Evolutionary conservation across 1,140 invertebrate species (phyloP).

Genomic region (Drosophila ogumai): DNA sequence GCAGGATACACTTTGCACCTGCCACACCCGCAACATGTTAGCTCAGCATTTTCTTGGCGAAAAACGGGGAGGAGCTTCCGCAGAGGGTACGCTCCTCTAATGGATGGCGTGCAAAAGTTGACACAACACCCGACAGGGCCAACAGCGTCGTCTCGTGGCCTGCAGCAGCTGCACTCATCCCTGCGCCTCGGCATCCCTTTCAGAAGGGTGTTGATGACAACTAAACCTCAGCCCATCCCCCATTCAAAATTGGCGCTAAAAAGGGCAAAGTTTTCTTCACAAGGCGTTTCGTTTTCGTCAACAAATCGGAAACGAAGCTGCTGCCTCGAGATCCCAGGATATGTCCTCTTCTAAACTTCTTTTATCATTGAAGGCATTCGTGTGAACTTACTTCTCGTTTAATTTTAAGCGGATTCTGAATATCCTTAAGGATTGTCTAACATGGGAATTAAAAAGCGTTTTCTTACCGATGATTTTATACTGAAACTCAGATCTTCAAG

Average conservation of each 20-base stretch:
- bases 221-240: slow-evolving; percentile 10
- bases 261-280: slow-evolving; percentile 77
- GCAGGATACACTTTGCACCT: slow-evolving; percentile 81
- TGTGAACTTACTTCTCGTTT: slow-evolving; percentile 17
- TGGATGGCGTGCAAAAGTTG: slow-evolving; percentile 80
- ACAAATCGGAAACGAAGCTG: slow-evolving; percentile 50
- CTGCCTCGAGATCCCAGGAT: slow-evolving; percentile 17
- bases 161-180: slow-evolving; percentile 62
- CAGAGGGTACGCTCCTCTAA: slow-evolving; percentile 47
- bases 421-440: too few relatives aligned
- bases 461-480: too few relatives aligned
- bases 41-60: slow-evolving; percentile 61
- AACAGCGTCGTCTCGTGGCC: slow-evolving; percentile 68
- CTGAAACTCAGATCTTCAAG: too few relatives aligned
- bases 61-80: slow-evolving; percentile 21
- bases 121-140: slow-evolving; percentile 75
- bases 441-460: too few relatives aligned
- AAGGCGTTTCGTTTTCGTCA: slow-evolving; percentile 73
- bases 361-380: slow-evolving; percentile 2
- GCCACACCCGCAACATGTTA: slow-evolving; percentile 67
- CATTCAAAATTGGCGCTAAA: slow-evolving; percentile 14
- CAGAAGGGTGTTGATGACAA: slow-evolving; percentile 40
- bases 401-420: slow-evolving; percentile 2
- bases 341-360: background rate
- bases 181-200: slow-evolving; percentile 16